Base-by-base conservation (phyloP, 35 echinoderm and acorn worm species). In the Holothuria glaberrima region DNA sequence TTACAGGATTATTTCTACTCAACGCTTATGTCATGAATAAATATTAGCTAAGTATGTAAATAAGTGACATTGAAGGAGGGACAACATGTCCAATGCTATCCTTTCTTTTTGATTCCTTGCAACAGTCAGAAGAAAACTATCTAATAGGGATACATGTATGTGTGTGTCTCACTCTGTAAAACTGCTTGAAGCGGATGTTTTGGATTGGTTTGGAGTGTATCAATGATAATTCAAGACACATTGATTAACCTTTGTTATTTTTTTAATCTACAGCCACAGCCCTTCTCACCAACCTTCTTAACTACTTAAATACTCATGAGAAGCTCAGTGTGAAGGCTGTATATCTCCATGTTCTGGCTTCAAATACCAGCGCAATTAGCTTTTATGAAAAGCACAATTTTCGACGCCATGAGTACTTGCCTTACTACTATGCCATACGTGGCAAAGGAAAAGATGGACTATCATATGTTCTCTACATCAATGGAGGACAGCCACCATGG, bases 401-500 rank as follows among this genome's bases (percentile, higher is more conserved):
- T 80, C 80, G 87, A 56, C 86, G 91, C 13, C 93, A 98, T 75
- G 90, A 98, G 82, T 98, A 92, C 87, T 76, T 98, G 81, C 93
- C 96, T 22, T 92, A 94, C 68, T 98, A 94, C 73, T 98, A 98
- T 78, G 86, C 93, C 65, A 98, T 98, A 41, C 80, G 91, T 36
- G 93, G 90, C 34, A 87, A 92, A 28, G 80, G 90, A 12, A 98
- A 94, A 59, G 93, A 97, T 68, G 95, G 95, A 0, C 81, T 97
- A 59, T 97, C 95, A 13, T 97, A 97, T 57, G 95, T 94, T 0
- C 83, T 92, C 59, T 97, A 97, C 66, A 86, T 98, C 80, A 98
- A 98, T 70, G 96, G 96, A 27, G 96, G 96, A 0, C 93, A 94
- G 66, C 93, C 96, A 64, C 96, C 96, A n/a, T 98, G 96, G 96